Conservation (phyloP, 1,140 invertebrate species). For the Diplogasteroides magnus region DNA sequence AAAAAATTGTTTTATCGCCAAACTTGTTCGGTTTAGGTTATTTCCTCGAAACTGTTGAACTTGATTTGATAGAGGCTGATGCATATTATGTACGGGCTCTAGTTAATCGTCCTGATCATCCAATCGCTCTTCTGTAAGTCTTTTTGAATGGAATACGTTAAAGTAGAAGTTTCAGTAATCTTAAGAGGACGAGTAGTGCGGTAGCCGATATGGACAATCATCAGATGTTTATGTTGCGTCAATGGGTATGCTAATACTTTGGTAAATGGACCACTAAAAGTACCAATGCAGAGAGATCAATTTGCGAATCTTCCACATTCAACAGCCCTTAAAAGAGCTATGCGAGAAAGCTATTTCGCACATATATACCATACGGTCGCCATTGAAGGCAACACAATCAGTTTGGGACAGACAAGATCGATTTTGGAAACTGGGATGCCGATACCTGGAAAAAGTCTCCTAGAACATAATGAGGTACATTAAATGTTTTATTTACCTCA, state of each 20-base stretch:
- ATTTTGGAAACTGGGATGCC: conserved; percentile 85
- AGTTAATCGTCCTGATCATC: conserved; percentile 74
- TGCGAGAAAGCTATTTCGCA: conserved; percentile 68
- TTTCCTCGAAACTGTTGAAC: neutral
- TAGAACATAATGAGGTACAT: conserved; percentile 63
- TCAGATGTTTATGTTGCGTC: conserved; percentile 71
- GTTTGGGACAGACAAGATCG: conserved; percentile 80
- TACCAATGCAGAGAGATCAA: conserved; percentile 9
- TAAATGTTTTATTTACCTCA: neutral
- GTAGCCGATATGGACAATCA: conserved; percentile 74
- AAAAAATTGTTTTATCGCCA: too few relatives aligned
- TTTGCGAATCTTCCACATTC: conserved; percentile 20
- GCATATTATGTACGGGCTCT: conserved; percentile 78
- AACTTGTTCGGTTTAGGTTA: conserved; percentile 64
- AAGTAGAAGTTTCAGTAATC: neutral
- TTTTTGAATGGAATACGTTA: neutral
- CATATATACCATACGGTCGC: conserved; percentile 95
- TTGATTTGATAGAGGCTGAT: conserved; percentile 72
- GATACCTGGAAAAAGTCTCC: conserved; percentile 83
- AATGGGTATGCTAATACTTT: neutral
- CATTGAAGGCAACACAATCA: conserved; percentile 95
- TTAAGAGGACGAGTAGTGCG: conserved; percentile 46
- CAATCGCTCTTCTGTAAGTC: conserved; percentile 65
- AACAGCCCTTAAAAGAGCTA: conserved; percentile 68
- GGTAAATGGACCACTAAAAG: neutral